Conservation (phyloP, 2,113 vertebrate genomes). For the Tragelaphus buxtoni region DNA sequence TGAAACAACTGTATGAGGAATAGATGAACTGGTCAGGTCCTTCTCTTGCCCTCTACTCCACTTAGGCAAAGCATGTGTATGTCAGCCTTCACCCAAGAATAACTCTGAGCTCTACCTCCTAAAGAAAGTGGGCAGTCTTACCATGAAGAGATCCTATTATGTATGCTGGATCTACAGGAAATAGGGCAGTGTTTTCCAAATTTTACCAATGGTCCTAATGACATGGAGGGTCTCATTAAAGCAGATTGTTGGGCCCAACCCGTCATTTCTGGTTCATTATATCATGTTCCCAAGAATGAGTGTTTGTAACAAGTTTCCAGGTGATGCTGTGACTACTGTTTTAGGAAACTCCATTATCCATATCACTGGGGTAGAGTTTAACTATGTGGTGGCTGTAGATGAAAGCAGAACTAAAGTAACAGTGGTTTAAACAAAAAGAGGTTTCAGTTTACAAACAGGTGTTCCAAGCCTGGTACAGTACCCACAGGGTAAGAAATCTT, state of each 20-base stretch:
- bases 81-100: background rate
- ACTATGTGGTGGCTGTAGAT: background rate
- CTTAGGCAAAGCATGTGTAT: background rate
- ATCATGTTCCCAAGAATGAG: background rate
- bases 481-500: background rate
- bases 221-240: background rate
- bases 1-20: background rate
- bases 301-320: background rate
- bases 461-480: no score
- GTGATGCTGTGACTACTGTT: background rate
- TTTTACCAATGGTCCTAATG: background rate
- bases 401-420: background rate
- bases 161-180: background rate
- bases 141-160: no score
- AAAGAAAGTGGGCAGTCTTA: background rate
- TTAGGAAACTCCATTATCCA: background rate
- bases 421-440: background rate
- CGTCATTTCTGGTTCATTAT: background rate
- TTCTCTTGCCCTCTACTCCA: background rate
- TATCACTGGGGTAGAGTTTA: background rate
- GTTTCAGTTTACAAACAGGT: background rate
- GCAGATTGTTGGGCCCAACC: background rate
- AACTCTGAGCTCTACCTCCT: background rate
- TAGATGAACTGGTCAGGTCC: no score
- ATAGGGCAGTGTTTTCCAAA: background rate